Conservation (phyloP, 2,797 vertebrate species). For the Darevskia mixta region DNA sequence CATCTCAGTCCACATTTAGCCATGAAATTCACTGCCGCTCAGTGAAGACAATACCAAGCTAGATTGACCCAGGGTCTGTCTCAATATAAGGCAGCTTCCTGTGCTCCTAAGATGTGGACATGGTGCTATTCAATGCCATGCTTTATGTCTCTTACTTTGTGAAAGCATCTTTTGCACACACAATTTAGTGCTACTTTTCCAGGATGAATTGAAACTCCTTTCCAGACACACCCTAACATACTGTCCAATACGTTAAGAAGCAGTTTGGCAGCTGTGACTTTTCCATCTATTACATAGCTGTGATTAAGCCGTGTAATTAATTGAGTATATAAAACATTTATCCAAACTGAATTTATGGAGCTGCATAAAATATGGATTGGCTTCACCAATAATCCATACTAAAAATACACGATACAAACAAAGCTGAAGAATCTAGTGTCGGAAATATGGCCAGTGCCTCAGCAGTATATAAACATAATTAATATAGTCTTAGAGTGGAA, state of each 20-base stretch:
- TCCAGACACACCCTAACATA: constrained; percentile 9
- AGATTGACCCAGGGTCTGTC: too few relatives aligned
- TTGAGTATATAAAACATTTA: constrained; percentile 72
- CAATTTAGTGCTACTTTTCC: background rate
- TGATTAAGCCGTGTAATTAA: constrained; percentile 75
- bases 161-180: background rate
- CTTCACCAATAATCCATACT: constrained; percentile 60
- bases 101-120: too few relatives aligned
- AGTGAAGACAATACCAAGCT: too few relatives aligned
- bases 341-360: constrained; percentile 73
- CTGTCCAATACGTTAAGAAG: constrained; percentile 45
- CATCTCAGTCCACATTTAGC: too few relatives aligned
- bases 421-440: constrained; percentile 67
- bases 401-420: constrained; percentile 72
- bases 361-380: constrained; percentile 64
- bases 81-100: too few relatives aligned
- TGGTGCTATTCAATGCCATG: background rate
- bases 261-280: constrained; percentile 56
- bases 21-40: too few relatives aligned
- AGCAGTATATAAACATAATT: constrained; percentile 66
- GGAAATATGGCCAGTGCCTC: constrained; percentile 65
- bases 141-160: background rate
- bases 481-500: constrained; percentile 72
- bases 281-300: constrained; percentile 62
- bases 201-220: background rate